A percentile compares a stretch with the other conserved stretches of the same genome.
Evolutionary conservation across 2,113 vertebrate species (phyloP).

Genomic region (Macrotus californicus): DNA sequence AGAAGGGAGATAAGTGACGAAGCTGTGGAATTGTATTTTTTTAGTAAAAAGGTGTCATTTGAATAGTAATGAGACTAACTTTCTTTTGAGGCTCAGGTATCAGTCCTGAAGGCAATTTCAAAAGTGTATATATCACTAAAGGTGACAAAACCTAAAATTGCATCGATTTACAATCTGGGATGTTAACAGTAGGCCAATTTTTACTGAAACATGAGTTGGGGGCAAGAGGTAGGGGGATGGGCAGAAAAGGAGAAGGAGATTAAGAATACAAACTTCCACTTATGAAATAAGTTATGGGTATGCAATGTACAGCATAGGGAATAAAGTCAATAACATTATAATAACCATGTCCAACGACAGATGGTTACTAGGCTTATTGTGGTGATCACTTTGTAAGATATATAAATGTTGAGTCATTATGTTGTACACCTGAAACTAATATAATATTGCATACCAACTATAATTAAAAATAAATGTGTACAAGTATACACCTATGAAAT

Average conservation of each 20-base stretch:
- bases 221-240: neutral
- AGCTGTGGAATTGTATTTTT: neutral
- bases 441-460: neutral
- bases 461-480: neutral
- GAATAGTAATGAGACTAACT: neutral
- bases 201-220: constrained; percentile 3
- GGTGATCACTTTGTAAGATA: neutral
- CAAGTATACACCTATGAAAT: neutral
- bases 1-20: neutral
- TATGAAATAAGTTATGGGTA: neutral
- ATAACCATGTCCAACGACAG: neutral
- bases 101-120: neutral
- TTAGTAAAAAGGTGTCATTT: neutral
- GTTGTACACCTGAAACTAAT: neutral
- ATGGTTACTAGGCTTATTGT: neutral
- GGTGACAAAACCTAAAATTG: neutral
- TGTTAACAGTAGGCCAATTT: neutral
- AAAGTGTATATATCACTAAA: neutral
- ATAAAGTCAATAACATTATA: neutral
- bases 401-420: neutral
- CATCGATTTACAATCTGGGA: neutral
- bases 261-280: neutral
- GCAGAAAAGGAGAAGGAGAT: neutral
- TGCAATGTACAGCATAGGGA: neutral
- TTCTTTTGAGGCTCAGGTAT: neutral